phyloP scores from a whole-genome alignment of 2,797 vertebrate genomes.

The Aldrovandia affinis region DNA sequence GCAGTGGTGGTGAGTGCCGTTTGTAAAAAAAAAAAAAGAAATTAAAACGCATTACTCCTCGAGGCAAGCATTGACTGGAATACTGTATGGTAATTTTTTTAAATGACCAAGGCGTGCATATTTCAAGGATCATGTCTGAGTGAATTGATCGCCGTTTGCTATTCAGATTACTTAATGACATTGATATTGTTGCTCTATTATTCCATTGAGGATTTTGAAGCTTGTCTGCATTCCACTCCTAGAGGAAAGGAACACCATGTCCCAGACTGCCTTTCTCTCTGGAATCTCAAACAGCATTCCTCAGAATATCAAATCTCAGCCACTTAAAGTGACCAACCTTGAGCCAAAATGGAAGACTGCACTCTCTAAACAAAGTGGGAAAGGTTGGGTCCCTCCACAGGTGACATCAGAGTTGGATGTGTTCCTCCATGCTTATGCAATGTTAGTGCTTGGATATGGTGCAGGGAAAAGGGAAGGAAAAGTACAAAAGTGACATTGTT shows the following conservation, averaged over 20 bases:
- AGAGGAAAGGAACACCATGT: too few relatives aligned
- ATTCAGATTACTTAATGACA: conserved; percentile 16
- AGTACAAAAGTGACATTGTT: background rate
- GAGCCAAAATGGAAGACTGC: background rate
- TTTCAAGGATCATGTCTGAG: background rate
- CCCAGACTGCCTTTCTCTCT: background rate
- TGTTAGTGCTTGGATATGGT: background rate
- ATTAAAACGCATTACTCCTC: background rate
- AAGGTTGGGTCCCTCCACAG: too few relatives aligned
- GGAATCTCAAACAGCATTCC: background rate
- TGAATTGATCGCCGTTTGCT: conserved; percentile 1
- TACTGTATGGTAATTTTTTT: background rate
- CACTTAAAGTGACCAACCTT: background rate
- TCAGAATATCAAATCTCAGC: background rate
- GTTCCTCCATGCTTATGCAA: background rate
- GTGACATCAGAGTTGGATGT: background rate
- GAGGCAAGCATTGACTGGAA: background rate
- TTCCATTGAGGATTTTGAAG: background rate
- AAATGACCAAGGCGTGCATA: background rate
- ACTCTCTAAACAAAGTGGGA: background rate
- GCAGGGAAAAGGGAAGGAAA: background rate
- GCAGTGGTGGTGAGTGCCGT: background rate
- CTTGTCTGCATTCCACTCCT: background rate
- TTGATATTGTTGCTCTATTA: background rate
- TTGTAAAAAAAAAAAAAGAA: background rate